Evolutionary conservation across 2,888 invertebrate genomes (phyloP).

Genomic region (Dryococelus australis): DNA sequence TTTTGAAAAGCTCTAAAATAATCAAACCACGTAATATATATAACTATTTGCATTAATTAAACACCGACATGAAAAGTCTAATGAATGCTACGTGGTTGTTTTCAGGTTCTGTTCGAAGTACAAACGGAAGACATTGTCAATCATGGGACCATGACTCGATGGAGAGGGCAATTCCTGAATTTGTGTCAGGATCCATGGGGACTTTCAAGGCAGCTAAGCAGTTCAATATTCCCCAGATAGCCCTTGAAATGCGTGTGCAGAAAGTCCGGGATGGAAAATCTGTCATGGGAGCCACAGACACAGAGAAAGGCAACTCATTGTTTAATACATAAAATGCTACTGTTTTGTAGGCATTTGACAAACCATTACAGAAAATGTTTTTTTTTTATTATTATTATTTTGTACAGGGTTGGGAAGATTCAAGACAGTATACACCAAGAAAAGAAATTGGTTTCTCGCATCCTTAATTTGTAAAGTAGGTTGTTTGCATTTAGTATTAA

Average conservation of each 20-base stretch:
- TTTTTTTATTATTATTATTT: too few species aligned
- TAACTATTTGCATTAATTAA: background rate
- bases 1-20: too few species aligned
- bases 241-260: background rate
- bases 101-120: background rate
- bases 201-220: background rate
- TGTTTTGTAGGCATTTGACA: background rate
- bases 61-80: background rate
- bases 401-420: background rate
- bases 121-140: background rate
- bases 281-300: background rate
- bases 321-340: background rate
- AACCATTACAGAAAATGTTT: background rate
- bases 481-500: background rate
- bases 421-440: background rate
- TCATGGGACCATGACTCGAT: background rate
- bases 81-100: background rate
- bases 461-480: background rate
- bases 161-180: background rate
- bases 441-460: background rate
- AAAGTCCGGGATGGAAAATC: background rate
- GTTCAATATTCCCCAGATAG: background rate
- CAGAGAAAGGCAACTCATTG: background rate
- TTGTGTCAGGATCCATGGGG: background rate
- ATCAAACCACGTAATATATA: too few species aligned